phyloP scores from a whole-genome alignment of 1,140 invertebrate genomes.

The Cyclargus thomasi region DNA sequence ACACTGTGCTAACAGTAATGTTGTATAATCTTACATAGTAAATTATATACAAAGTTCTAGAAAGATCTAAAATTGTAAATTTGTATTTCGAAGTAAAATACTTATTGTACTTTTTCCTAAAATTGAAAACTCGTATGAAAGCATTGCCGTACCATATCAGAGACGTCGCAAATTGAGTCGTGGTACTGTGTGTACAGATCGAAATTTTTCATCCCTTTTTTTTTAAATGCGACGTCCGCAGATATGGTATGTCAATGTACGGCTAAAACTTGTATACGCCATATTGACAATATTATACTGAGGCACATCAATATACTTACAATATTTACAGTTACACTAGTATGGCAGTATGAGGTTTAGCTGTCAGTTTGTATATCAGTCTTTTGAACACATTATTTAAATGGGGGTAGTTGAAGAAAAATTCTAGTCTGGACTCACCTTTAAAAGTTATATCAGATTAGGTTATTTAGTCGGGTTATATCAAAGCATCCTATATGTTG shows the following conservation, averaged over 20 bases:
- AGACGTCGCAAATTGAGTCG: not conserved
- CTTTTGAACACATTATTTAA: conserved; percentile 9
- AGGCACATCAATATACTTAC: conserved; percentile 61
- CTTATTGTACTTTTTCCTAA: not conserved
- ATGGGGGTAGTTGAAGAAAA: not conserved
- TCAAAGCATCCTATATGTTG: too few relatives aligned
- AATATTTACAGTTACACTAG: conserved; percentile 61
- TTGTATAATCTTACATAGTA: not conserved
- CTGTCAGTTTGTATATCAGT: conserved; percentile 21
- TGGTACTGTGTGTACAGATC: too few relatives aligned
- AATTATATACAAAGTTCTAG: conserved; percentile 2
- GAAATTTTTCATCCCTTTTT: too few relatives aligned
- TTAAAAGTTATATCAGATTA: too few relatives aligned
- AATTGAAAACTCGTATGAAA: not conserved
- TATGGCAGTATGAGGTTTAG: conserved; percentile 64
- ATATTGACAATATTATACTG: conserved; percentile 22
- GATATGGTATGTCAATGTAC: not conserved
- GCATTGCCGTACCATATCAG: not conserved
- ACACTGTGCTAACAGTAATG: not conserved
- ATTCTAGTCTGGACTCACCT: too few relatives aligned
- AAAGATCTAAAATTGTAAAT: conserved; percentile 1
- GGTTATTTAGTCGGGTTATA: too few relatives aligned
- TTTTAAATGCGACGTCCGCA: not conserved
- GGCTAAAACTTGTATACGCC: not conserved
- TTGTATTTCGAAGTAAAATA: not conserved